These are phyloP conservation scores for Solen grandis DNA, from an alignment of 1,140 invertebrate genomes.

Conservation along the genomic window DNA sequence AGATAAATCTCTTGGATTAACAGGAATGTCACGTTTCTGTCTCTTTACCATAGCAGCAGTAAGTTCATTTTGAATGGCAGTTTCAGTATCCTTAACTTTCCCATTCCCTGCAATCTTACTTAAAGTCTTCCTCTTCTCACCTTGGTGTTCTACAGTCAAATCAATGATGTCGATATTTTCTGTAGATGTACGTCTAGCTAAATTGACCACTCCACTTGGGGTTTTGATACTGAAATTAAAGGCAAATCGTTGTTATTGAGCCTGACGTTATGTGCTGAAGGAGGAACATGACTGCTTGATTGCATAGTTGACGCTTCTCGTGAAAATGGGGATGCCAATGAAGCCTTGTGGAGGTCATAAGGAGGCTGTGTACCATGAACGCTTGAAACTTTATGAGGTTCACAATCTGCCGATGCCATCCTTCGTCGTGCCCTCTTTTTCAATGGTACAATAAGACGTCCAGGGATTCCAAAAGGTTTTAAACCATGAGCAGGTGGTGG, in stretches of 20 bases:
- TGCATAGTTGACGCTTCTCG: no score
- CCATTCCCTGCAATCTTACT: neutral
- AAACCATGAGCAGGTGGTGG: constrained; percentile 19
- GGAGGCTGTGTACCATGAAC: no score
- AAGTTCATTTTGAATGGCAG: constrained; percentile 24
- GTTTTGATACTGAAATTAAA: no score
- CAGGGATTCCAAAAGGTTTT: constrained; percentile 35
- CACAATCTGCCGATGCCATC: neutral
- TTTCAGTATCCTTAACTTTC: constrained; percentile 1
- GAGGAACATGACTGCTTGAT: no score
- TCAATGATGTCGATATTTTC: constrained; percentile 21
- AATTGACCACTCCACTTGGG: no score
- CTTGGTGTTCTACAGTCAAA: neutral
- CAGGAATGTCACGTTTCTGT: constrained; percentile 13
- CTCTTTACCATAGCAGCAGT: constrained; percentile 4
- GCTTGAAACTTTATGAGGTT: no score
- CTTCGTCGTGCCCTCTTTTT: neutral
- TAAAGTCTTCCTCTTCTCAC: neutral
- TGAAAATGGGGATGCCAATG: no score
- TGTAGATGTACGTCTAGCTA: no score
- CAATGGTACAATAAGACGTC: constrained; percentile 23
- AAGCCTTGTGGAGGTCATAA: no score
- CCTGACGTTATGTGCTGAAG: no score
- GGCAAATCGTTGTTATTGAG: no score
- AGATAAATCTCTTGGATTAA: no score